Base-by-base conservation (phyloP, 2,797 vertebrate species). In the Eospalax fontanierii region DNA sequence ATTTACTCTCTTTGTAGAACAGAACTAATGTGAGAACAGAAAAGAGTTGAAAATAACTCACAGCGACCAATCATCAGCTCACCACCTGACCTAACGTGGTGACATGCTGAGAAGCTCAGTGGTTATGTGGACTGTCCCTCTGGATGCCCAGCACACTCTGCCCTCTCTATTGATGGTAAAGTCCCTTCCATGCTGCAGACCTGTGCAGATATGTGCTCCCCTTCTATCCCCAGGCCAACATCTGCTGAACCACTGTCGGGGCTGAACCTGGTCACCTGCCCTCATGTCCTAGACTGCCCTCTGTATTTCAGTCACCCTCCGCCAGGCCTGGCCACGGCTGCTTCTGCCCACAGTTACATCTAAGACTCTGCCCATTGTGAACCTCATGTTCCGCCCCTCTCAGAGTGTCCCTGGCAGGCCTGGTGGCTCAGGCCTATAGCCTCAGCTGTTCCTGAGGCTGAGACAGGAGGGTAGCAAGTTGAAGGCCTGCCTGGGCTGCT, bases 141-240 rank as follows among this genome's bases (percentile, higher is more conserved):
- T 43, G 28, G 6, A 19, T 0, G 0, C 11, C 59, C 6, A 59
- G 70, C 16, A 24, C 46, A 11, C 1, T 1, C 50, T 2, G 10
- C 21, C 50, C 6, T 40, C 79, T 59, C 63, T 70, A 21, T 70
- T 50, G 80, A 18, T 59, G 61, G 30, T 24, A 35, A 18, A 11
- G 35, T 38, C 28, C 43, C 82, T 70, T 65, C 73, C 0, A 40
- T n/a, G 66, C 24, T 35, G 2, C 14, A 6, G 2, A 33, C 26
- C 10, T 50, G 10, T 70, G 33, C 15, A 18, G 12, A 30, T 30
- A 6, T 68, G 66, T 68, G 66, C 66, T n/a, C 9, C 9, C 16
- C 26, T 30, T 71, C 65, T 22, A 30, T 21, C 65, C 16, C 1
- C 21, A 81, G 81, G 43, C 26, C 26, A 7, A 38, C 11, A 15